Conservation (phyloP, 2,888 invertebrate species). For the Cancer borealis region DNA sequence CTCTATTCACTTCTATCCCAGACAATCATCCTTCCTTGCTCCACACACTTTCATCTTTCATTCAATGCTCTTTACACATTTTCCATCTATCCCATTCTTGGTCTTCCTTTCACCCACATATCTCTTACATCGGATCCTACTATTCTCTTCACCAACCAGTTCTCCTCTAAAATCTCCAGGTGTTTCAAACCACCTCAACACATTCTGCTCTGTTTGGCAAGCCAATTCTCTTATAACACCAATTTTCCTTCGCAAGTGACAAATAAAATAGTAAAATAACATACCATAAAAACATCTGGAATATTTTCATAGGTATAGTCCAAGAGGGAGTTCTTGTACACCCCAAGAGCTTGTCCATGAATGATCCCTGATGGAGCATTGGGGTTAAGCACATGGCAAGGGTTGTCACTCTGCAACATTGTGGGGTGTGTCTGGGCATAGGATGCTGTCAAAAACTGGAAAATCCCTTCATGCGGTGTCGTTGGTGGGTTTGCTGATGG, state of each 20-base stretch:
- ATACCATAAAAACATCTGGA: conserved; percentile 77
- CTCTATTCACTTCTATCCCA: not conserved
- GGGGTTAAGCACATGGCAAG: conserved; percentile 58
- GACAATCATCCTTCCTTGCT: not conserved
- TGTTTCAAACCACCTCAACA: too few relatives aligned
- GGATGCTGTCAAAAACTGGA: conserved; percentile 77
- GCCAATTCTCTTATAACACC: too few relatives aligned
- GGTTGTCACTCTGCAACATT: conserved; percentile 76
- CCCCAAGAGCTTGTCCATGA: conserved; percentile 73
- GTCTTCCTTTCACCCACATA: too few relatives aligned
- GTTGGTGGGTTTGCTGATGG: conserved; percentile 45
- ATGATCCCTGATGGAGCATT: conserved; percentile 74
- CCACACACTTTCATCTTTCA: too few relatives aligned
- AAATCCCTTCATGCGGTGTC: conserved; percentile 71
- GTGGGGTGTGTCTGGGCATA: conserved; percentile 77
- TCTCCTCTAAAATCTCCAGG: too few relatives aligned
- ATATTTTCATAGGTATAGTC: conserved; percentile 78
- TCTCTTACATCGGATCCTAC: too few relatives aligned
- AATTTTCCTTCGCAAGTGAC: too few relatives aligned
- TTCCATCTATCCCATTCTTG: too few relatives aligned
- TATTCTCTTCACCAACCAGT: too few relatives aligned
- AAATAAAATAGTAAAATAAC: conserved; percentile 60
- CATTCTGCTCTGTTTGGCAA: too few relatives aligned
- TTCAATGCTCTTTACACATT: too few relatives aligned
- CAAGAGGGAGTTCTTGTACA: conserved; percentile 78